Conservation (phyloP, 2,797 vertebrate species). For the Coracias cyanogaster region DNA sequence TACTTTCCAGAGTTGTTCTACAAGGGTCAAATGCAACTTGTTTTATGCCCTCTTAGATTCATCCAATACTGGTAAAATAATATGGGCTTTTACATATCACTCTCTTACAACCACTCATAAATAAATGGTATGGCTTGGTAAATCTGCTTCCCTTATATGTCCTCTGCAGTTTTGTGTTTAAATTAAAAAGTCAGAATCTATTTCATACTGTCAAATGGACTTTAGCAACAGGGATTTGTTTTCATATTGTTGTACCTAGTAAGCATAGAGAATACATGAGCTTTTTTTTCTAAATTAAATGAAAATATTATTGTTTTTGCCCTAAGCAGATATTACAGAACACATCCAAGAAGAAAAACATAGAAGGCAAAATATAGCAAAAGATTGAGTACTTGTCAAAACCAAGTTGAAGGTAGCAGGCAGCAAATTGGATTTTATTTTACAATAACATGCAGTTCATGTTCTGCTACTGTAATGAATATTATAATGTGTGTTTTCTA, state of each 20-base stretch:
- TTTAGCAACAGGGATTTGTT: constrained; percentile 67
- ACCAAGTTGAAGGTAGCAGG: constrained; percentile 71
- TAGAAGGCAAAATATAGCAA: constrained; percentile 33
- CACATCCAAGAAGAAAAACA: constrained; percentile 70
- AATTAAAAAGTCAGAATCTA: constrained; percentile 65
- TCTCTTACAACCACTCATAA: constrained; percentile 12
- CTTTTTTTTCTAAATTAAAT: constrained; percentile 75
- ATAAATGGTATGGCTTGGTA: neutral
- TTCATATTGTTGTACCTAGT: constrained; percentile 55
- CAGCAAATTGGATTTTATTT: constrained; percentile 79
- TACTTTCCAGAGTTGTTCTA: neutral
- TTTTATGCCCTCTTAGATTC: neutral
- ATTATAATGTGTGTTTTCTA: constrained; percentile 67
- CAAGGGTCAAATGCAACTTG: neutral
- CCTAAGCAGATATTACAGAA: constrained; percentile 66
- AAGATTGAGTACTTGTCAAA: constrained; percentile 75
- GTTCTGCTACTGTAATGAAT: constrained; percentile 69
- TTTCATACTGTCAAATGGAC: constrained; percentile 66
- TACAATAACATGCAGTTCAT: constrained; percentile 69
- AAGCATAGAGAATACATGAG: constrained; percentile 60
- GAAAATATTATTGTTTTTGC: constrained; percentile 73
- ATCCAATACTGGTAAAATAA: constrained; percentile 13
- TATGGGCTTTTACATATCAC: neutral
- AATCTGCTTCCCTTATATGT: constrained; percentile 7
- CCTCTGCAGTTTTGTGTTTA: constrained; percentile 19